Conservation (phyloP, 2,888 invertebrate species). For the Chaetogeoica ovagalla region DNA sequence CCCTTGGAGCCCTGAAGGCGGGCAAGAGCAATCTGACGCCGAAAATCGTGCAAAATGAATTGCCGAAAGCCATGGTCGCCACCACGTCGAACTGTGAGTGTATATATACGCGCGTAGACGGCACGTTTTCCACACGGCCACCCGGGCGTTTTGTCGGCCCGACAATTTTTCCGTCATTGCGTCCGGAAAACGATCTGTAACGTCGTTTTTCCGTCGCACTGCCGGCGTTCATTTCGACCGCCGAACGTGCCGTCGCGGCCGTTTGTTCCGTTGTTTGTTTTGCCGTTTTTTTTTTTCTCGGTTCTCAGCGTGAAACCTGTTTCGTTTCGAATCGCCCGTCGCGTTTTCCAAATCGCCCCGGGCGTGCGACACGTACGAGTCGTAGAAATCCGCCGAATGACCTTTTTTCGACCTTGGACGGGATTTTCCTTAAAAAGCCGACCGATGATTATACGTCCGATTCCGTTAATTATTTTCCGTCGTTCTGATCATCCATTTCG, state of each 20-base stretch:
- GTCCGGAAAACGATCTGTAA: too few relatives aligned
- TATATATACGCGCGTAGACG: conserved; percentile 32
- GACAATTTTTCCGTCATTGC: too few relatives aligned
- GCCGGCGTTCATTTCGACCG: too few relatives aligned
- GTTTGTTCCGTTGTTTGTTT: too few relatives aligned
- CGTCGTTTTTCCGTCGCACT: too few relatives aligned
- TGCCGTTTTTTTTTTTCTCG: too few relatives aligned
- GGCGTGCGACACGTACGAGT: too few relatives aligned
- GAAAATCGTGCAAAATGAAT: conserved; percentile 62
- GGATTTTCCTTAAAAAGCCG: neutral
- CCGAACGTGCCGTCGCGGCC: neutral
- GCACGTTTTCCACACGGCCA: too few relatives aligned
- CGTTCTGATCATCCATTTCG: too few relatives aligned
- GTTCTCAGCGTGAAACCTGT: neutral
- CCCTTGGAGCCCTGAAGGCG: conserved; percentile 64
- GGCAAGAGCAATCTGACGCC: conserved; percentile 63
- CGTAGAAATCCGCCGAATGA: conserved; percentile 1
- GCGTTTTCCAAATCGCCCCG: neutral
- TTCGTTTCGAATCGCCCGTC: neutral
- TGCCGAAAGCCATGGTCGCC: conserved; percentile 62
- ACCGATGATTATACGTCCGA: neutral
- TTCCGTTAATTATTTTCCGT: neutral
- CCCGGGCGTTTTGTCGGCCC: neutral
- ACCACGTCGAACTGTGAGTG: conserved; percentile 64
- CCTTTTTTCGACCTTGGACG: conserved; percentile 37